Percentiles rank a stretch among this genome's conserved stretches.
These are phyloP conservation scores for Thymelicus lineola DNA, from an alignment of 2,888 invertebrate genomes.

Conservation along the genomic window DNA sequence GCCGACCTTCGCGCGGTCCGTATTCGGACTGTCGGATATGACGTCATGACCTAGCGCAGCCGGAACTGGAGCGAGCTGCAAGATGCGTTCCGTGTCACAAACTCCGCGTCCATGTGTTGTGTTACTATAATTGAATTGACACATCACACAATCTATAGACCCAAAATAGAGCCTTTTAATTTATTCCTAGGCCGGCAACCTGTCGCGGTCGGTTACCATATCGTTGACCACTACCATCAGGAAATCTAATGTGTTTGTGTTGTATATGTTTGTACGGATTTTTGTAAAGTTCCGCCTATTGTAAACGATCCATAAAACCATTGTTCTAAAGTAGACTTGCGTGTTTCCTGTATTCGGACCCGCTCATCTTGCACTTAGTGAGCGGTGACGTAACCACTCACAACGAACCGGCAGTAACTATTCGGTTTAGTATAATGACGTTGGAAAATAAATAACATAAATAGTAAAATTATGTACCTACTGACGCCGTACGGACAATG, in stretches of 20 bases:
- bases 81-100: conserved; percentile 71
- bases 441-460: neutral
- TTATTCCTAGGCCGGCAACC: too few relatives aligned
- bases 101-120: conserved; percentile 46
- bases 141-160: too few relatives aligned
- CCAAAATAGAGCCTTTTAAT: too few relatives aligned
- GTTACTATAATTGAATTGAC: too few relatives aligned
- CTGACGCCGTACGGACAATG: neutral
- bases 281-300: neutral
- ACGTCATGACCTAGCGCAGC: conserved; percentile 73
- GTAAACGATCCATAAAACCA: conserved; percentile 4
- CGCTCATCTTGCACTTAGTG: conserved; percentile 8
- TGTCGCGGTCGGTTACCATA: too few relatives aligned
- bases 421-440: neutral
- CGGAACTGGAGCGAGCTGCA: conserved; percentile 69
- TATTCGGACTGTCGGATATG: conserved; percentile 66
- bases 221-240: too few relatives aligned
- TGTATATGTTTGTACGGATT: neutral
- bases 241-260: too few relatives aligned
- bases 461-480: neutral
- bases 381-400: conserved; percentile 33
- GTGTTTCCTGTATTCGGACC: conserved; percentile 29
- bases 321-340: conserved; percentile 33
- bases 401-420: conserved; percentile 8
- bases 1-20: conserved; percentile 74